Conservation (phyloP, 1,140 invertebrate genomes). For the Arctopsyche grandis region DNA sequence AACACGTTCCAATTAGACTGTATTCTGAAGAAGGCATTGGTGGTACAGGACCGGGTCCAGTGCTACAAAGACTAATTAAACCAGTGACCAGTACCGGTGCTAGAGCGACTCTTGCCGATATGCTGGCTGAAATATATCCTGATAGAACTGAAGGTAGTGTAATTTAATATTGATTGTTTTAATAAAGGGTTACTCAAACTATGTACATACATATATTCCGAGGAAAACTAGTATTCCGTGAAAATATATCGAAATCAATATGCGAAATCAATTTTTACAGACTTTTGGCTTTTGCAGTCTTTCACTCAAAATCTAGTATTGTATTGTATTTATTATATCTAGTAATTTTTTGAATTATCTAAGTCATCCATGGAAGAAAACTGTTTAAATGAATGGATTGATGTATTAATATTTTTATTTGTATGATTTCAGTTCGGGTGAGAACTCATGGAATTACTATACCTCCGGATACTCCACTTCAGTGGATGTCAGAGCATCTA, state of each 20-base stretch:
- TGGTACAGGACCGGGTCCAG: slow-evolving; percentile 69
- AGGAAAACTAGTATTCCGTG: background rate
- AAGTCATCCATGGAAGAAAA: too few relatives aligned
- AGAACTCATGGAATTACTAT: slow-evolving; percentile 91
- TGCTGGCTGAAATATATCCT: slow-evolving; percentile 78
- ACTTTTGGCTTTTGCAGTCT: too few relatives aligned
- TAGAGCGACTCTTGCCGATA: slow-evolving; percentile 76
- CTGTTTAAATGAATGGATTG: too few relatives aligned
- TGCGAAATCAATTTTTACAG: too few relatives aligned
- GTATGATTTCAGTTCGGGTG: slow-evolving; percentile 75
- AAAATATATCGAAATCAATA: background rate
- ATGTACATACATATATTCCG: background rate
- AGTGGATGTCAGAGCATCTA: slow-evolving; percentile 97
- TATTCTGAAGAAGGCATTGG: slow-evolving; percentile 79
- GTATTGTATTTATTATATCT: too few relatives aligned
- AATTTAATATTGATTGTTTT: background rate
- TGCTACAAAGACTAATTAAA: slow-evolving; percentile 80
- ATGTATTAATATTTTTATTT: background rate
- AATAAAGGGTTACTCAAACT: background rate
- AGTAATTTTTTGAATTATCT: too few relatives aligned
- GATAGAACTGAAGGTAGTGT: slow-evolving; percentile 66
- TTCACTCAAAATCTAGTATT: too few relatives aligned
- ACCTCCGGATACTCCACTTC: slow-evolving; percentile 89
- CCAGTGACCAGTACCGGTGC: slow-evolving; percentile 79
- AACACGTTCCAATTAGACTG: slow-evolving; percentile 91